A percentile compares a stretch with the other conserved stretches of the same genome.
These are phyloP conservation scores for Thereva unica DNA, from an alignment of 2,888 invertebrate genomes.

Conservation along the genomic window DNA sequence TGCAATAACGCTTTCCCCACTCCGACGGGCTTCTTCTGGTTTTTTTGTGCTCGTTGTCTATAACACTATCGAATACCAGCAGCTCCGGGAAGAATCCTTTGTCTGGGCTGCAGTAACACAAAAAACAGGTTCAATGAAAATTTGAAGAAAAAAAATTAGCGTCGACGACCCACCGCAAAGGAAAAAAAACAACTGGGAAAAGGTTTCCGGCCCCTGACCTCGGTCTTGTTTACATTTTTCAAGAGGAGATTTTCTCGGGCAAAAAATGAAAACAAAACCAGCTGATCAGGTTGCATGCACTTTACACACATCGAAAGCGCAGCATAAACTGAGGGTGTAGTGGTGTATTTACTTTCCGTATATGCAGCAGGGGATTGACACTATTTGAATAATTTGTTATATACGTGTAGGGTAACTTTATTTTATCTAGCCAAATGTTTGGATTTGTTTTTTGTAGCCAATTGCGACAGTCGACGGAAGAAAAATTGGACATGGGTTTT, in stretches of 20 bases:
- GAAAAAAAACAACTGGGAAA: not conserved
- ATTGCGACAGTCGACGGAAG: too few relatives aligned
- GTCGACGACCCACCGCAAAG: not conserved
- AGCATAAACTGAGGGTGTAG: not conserved
- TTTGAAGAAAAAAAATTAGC: not conserved
- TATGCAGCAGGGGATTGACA: too few relatives aligned
- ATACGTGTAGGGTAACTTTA: not conserved
- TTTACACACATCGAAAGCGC: not conserved
- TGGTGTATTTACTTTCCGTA: too few relatives aligned
- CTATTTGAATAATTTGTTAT: too few relatives aligned
- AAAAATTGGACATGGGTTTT: too few relatives aligned
- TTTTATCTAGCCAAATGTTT: not conserved
- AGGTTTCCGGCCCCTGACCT: conserved; percentile 20
- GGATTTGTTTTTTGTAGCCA: not conserved
- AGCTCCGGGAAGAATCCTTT: too few relatives aligned
- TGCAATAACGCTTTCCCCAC: too few relatives aligned
- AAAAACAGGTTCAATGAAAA: too few relatives aligned
- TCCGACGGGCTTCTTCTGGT: too few relatives aligned
- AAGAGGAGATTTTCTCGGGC: not conserved
- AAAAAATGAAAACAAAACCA: conserved; percentile 34
- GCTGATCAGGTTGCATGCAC: conserved; percentile 20
- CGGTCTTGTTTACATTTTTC: conserved; percentile 26
- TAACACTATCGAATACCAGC: too few relatives aligned
- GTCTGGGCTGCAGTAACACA: too few relatives aligned
- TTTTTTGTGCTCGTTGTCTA: too few relatives aligned